Conservation (phyloP, 2,888 invertebrate species). For the Diarsia mendica region DNA sequence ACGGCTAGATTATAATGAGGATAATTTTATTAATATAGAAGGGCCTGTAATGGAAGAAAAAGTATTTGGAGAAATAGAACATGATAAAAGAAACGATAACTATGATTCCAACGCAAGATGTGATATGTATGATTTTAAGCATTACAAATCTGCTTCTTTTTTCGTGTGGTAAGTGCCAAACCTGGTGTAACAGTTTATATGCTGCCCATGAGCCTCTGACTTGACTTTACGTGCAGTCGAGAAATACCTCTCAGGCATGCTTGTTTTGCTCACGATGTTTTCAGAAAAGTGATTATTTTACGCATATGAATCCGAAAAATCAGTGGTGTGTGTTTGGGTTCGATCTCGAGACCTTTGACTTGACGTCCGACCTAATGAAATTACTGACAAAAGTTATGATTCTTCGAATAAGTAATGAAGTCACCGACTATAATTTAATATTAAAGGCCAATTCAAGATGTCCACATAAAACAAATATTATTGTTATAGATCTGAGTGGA, state of each 20-base stretch:
- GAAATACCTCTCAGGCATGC: too few relatives aligned
- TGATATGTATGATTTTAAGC: too few relatives aligned
- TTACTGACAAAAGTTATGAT: not conserved
- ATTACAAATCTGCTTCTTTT: too few relatives aligned
- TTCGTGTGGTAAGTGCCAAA: too few relatives aligned
- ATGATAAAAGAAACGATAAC: not conserved
- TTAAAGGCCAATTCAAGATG: not conserved
- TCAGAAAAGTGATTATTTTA: too few relatives aligned
- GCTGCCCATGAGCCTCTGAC: too few relatives aligned
- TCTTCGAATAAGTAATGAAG: not conserved
- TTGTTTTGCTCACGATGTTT: too few relatives aligned
- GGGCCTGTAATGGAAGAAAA: not conserved
- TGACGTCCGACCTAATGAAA: not conserved
- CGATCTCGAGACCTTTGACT: too few relatives aligned
- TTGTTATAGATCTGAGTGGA: not conserved
- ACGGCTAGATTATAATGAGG: conserved; percentile 16
- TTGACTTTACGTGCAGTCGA: too few relatives aligned
- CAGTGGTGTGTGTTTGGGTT: too few relatives aligned
- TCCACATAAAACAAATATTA: not conserved
- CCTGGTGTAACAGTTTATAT: too few relatives aligned
- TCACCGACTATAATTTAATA: not conserved
- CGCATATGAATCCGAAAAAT: too few relatives aligned
- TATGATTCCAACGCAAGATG: not conserved
- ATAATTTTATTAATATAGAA: not conserved
- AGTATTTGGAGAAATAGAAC: not conserved